Evolutionary conservation across 2,888 invertebrate species (phyloP).

Genomic region (Oligia fasciuncula): DNA sequence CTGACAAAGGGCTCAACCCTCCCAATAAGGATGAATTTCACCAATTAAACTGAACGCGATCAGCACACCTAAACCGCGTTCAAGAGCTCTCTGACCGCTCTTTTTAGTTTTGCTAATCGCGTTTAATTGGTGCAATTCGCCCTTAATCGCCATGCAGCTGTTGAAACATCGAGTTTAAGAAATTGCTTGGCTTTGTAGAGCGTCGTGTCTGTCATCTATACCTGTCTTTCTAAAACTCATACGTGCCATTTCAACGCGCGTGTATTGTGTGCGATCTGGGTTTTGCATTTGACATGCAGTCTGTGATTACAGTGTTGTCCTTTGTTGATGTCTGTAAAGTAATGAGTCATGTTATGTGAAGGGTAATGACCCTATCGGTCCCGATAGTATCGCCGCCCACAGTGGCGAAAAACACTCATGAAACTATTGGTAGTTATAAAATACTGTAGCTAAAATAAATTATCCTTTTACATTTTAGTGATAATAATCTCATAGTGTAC

Average conservation of each 20-base stretch:
- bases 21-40: neutral
- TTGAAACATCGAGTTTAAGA: neutral
- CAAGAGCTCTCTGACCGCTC: neutral
- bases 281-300: conserved; percentile 10
- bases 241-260: neutral
- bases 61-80: neutral
- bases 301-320: conserved; percentile 23
- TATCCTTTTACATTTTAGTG: conserved; percentile 36
- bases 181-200: neutral
- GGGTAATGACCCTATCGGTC: neutral
- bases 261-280: neutral
- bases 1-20: neutral
- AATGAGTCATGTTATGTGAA: conserved; percentile 7
- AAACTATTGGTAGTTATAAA: conserved; percentile 5
- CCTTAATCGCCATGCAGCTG: neutral
- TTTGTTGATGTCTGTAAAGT: conserved; percentile 1
- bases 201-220: neutral
- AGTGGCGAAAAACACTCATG: conserved; percentile 1
- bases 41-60: neutral
- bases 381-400: conserved; percentile 9
- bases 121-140: neutral
- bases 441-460: conserved; percentile 25
- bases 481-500: conserved; percentile 42
- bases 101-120: neutral
- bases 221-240: neutral